Conservation (phyloP, 2,113 vertebrate genomes). For the Oreochromis aureus region DNA sequence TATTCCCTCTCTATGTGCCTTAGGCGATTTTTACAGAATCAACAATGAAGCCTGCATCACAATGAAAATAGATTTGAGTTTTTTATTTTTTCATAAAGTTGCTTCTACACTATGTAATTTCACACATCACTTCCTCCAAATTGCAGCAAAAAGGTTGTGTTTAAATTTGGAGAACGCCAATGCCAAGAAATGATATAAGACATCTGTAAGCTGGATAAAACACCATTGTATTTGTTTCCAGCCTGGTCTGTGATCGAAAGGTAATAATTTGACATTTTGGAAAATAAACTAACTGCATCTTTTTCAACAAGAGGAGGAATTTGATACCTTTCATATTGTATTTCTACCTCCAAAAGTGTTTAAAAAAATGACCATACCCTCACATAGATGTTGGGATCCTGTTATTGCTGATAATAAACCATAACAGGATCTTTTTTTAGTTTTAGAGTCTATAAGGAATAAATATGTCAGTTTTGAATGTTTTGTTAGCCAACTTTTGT, state of each 20-base stretch:
- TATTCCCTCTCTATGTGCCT: not conserved
- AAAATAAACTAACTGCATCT: not conserved
- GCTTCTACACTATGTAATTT: slow-evolving; percentile 24
- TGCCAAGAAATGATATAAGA: slow-evolving; percentile 9
- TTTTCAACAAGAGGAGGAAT: not conserved
- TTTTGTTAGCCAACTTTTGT: not conserved
- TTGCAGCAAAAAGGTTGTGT: slow-evolving; percentile 24
- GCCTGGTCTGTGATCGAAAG: not conserved
- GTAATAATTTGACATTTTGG: not conserved
- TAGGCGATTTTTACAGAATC: not conserved
- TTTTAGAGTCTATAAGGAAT: not conserved
- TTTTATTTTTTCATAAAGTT: not conserved
- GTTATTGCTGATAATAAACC: not conserved
- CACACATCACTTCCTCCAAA: slow-evolving; percentile 23
- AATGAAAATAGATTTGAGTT: not conserved
- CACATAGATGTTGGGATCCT: not conserved
- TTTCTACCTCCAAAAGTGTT: not conserved
- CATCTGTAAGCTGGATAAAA: not conserved
- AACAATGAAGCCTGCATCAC: not conserved
- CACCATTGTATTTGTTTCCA: not conserved
- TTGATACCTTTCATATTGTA: not conserved
- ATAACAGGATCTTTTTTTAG: not conserved
- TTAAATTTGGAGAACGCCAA: slow-evolving; percentile 1
- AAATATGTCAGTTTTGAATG: not conserved
- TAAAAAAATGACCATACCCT: not conserved